Conservation (phyloP, 1,140 invertebrate genomes). For the Cataglyphis hispanica region DNA sequence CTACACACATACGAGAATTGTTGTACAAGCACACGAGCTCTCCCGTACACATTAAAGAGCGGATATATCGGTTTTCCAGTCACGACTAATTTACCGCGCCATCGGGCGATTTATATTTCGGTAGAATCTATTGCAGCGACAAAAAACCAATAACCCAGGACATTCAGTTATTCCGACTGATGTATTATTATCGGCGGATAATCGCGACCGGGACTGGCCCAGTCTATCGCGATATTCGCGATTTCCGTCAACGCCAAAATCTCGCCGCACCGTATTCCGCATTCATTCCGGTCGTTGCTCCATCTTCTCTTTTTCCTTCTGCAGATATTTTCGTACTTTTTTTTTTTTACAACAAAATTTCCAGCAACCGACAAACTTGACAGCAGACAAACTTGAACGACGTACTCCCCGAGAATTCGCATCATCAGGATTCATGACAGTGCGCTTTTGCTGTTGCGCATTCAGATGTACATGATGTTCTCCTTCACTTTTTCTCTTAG, state of each 20-base stretch:
- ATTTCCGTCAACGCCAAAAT: constrained; percentile 49
- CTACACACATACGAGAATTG: constrained; percentile 20
- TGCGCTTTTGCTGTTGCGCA: constrained; percentile 38
- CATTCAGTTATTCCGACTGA: constrained; percentile 68
- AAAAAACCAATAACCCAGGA: constrained; percentile 67
- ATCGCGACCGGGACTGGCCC: constrained; percentile 45
- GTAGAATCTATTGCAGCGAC: constrained; percentile 65
- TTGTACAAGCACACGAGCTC: constrained; percentile 46
- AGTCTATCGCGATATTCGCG: constrained; percentile 40
- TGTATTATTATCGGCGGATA: constrained; percentile 67
- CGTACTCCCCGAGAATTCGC: constrained; percentile 27
- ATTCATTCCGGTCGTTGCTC: constrained; percentile 6
- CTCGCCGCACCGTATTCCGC: neutral
- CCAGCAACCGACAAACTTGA: constrained; percentile 37
- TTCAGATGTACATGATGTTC: constrained; percentile 10
- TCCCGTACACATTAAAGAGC: constrained; percentile 67
- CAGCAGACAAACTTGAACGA: constrained; percentile 56
- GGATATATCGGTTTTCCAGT: constrained; percentile 63
- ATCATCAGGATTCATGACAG: constrained; percentile 38
- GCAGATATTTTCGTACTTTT: constrained; percentile 6
- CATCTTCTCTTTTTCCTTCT: neutral
- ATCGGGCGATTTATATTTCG: constrained; percentile 68
- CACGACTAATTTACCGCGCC: constrained; percentile 66
- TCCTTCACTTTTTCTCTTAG: neutral
- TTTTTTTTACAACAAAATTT: constrained; percentile 39